Evolutionary conservation across 2,113 vertebrate species (phyloP).

Genomic region (Psephotus haematonotus): DNA sequence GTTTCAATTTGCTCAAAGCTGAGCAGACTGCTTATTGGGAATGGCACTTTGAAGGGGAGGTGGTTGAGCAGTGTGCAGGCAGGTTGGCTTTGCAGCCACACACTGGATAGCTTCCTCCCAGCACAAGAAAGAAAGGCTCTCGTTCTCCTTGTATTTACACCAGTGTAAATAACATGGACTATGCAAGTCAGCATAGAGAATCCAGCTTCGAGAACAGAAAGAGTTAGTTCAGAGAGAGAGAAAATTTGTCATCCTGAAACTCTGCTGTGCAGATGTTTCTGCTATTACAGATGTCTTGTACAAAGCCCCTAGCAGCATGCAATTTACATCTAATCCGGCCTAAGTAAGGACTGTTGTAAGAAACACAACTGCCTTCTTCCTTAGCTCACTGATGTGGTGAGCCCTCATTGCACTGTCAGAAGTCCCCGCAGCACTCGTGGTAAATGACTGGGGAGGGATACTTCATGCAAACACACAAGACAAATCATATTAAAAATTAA

Average conservation of each 20-base stretch:
- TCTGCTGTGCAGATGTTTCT: conserved; percentile 11
- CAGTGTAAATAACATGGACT: not conserved
- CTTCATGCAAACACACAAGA: conserved; percentile 2
- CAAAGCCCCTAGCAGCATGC: not conserved
- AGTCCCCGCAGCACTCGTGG: not conserved
- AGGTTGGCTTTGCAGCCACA: not conserved
- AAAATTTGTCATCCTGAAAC: conserved; percentile 16
- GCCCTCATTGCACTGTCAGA: not conserved
- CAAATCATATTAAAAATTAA: conserved; percentile 45
- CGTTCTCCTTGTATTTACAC: not conserved
- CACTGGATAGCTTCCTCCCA: not conserved
- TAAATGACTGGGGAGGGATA: not conserved
- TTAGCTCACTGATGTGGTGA: not conserved
- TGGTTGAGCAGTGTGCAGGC: not conserved
- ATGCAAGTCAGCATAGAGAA: not conserved
- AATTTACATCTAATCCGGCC: conserved; percentile 7
- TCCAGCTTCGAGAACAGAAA: not conserved
- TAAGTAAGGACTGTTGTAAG: not conserved
- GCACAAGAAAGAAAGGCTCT: not conserved
- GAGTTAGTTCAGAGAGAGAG: not conserved
- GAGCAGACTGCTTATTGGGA: not conserved
- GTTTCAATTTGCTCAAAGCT: not conserved
- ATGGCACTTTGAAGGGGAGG: not conserved
- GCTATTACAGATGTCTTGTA: not conserved
- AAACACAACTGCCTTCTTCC: not conserved